Evolutionary conservation across 1,140 invertebrate species (phyloP), one percentile per base, ranked within the genome.

Genomic region (Lasioglossum baleicum): DNA sequence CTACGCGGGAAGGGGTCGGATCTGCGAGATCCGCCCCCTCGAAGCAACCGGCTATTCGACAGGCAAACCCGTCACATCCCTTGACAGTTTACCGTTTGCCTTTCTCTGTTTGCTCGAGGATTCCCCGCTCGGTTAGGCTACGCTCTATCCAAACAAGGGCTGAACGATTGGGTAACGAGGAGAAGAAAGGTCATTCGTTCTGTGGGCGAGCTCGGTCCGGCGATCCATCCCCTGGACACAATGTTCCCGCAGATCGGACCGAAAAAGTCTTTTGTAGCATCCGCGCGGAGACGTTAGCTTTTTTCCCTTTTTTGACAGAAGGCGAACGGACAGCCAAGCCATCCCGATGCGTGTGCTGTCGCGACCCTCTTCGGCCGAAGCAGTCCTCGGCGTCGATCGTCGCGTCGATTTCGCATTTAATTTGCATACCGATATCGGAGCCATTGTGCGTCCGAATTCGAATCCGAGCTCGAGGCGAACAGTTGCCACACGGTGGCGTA

Each of bases 401-500:
- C 44, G 66, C 56, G 60, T 77, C 73, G 58, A 77, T 70, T 77
- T 85, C 70, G 70, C 53, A 64, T 79, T 56, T 68, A 75, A 85
- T 85, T 82, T 85, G 69, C 83, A 85, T 85, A 63, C 53, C 10
- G 60, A 48, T 26, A 48, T 26, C 35, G 22, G 35, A 58, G 48
- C 53, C 31, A 42, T 10, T 58, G 77, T 84, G 75, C 85, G 71
- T 68, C n/a, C 84, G 65, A 20, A 67, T 56, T 51, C 71, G 83
- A 73, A 35, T 35, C 5, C 35, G 35, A 35, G 35, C 35, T 35
- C 35, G 35, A 35, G 77, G 51, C 65, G 74, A 70, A 82, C 83
- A 87, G 80, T 88, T 88, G 86, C 61, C 76, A 66, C 71, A 80
- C 80, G 77, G 80, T 87, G 85, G 69, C 67, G 77, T 88, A 83